A percentile compares a stretch with the other conserved stretches of the same genome.
phyloP scores from a whole-genome alignment of 2,797 vertebrate genomes.

The Amniataba percoides region DNA sequence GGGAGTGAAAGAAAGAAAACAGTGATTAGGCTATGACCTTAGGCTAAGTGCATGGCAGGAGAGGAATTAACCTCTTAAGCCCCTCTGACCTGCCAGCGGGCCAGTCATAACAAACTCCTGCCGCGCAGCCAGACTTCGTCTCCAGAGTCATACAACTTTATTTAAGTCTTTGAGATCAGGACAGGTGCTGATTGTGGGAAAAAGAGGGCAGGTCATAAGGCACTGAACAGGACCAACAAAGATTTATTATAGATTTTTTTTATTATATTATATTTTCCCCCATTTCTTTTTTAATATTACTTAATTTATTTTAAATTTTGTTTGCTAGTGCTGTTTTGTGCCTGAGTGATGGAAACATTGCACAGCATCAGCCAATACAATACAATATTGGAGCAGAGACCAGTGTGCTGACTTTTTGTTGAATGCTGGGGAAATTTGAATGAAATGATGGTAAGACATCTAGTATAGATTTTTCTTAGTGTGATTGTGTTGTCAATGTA shows the following conservation, averaged over 20 bases:
- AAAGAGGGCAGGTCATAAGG: too few species aligned
- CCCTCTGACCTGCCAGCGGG: not conserved
- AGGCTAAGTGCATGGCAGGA: not conserved
- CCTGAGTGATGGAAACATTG: not conserved
- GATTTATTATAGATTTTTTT: too few species aligned
- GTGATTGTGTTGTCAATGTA: not conserved
- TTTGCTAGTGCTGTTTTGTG: not conserved
- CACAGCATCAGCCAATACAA: not conserved
- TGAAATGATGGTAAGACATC: not conserved
- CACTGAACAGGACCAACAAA: too few species aligned
- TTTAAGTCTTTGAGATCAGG: not conserved
- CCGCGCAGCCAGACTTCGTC: too few species aligned
- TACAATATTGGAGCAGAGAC: not conserved
- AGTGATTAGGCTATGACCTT: constrained; percentile 22
- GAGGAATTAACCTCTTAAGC: constrained; percentile 22
- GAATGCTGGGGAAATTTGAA: not conserved
- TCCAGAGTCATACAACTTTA: not conserved
- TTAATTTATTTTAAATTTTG: too few species aligned
- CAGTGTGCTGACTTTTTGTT: not conserved
- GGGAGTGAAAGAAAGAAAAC: not conserved
- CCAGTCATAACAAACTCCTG: not conserved
- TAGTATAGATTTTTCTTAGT: not conserved
- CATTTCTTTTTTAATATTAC: too few species aligned
- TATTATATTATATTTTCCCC: too few species aligned
- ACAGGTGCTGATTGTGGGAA: too few species aligned